These are phyloP conservation scores for Melipona quadrifasciata DNA, from an alignment of 1,140 invertebrate genomes.

Conservation along the genomic window DNA sequence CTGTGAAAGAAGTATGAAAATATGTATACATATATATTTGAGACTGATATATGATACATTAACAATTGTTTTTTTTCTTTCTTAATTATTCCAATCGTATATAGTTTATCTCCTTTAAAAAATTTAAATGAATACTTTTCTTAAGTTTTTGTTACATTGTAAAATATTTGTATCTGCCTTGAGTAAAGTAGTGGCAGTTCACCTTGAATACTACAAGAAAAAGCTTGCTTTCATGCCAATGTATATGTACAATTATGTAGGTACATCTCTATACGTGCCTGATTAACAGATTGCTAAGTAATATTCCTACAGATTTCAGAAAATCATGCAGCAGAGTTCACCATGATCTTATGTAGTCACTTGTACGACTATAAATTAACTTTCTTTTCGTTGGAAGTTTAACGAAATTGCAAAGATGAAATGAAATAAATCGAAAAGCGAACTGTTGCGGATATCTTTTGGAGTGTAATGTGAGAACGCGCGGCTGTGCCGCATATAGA, in stretches of 20 bases:
- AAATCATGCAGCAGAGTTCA: neutral
- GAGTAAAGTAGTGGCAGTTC: slow-evolving; percentile 51
- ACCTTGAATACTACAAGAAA: slow-evolving; percentile 60
- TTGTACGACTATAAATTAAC: neutral
- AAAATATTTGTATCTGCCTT: slow-evolving; percentile 53
- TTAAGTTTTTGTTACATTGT: neutral
- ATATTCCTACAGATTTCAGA: neutral
- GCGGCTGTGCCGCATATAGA: slow-evolving; percentile 32
- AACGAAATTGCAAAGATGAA: slow-evolving; percentile 3
- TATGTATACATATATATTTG: neutral
- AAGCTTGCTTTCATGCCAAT: slow-evolving; percentile 48
- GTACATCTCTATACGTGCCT: neutral
- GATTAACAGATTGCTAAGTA: slow-evolving; percentile 7
- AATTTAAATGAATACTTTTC: slow-evolving; percentile 5
- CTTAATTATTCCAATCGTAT: neutral
- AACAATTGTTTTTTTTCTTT: neutral
- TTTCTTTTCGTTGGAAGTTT: neutral
- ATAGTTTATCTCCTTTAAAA: neutral
- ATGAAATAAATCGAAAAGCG: neutral
- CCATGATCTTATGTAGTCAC: neutral
- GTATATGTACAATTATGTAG: slow-evolving; percentile 35
- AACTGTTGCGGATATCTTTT: slow-evolving; percentile 23
- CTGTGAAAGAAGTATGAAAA: slow-evolving; percentile 82
- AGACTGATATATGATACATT: neutral
- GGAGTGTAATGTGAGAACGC: slow-evolving; percentile 49